Conservation (phyloP, 1,140 invertebrate species). For the Acyrthosiphon pisum region DNA sequence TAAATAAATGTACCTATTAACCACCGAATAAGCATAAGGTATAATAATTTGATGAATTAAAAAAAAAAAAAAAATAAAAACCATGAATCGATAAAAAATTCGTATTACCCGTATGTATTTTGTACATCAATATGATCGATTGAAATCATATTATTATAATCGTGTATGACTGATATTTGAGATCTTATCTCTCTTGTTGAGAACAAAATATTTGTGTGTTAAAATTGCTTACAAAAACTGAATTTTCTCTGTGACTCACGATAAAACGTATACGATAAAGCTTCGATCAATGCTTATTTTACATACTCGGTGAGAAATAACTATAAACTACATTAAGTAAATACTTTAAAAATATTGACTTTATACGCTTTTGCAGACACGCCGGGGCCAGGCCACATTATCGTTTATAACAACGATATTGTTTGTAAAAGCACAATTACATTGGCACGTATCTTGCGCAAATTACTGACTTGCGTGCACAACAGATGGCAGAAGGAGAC, state of each 20-base stretch:
- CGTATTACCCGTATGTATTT: too few relatives aligned
- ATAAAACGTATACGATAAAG: neutral
- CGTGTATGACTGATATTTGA: too few relatives aligned
- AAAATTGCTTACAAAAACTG: too few relatives aligned
- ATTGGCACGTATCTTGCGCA: neutral
- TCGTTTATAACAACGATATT: slow-evolving; percentile 15
- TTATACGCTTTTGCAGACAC: neutral
- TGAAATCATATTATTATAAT: too few relatives aligned
- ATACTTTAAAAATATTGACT: neutral
- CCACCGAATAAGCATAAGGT: neutral
- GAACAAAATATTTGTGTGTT: neutral
- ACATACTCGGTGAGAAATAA: neutral
- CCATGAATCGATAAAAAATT: too few relatives aligned
- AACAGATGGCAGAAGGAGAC: neutral
- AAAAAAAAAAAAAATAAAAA: neutral
- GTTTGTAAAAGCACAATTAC: slow-evolving; percentile 28
- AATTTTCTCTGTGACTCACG: too few relatives aligned
- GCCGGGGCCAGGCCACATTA: neutral
- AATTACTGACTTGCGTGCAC: neutral
- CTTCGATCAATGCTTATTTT: neutral
- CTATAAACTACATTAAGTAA: neutral
- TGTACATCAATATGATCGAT: too few relatives aligned
- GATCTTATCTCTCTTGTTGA: too few relatives aligned
- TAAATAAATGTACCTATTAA: too few relatives aligned
- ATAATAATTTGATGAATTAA: neutral